Evolutionary conservation across 2,888 invertebrate genomes (phyloP).

Genomic region (Agonopterix alstromeriana): DNA sequence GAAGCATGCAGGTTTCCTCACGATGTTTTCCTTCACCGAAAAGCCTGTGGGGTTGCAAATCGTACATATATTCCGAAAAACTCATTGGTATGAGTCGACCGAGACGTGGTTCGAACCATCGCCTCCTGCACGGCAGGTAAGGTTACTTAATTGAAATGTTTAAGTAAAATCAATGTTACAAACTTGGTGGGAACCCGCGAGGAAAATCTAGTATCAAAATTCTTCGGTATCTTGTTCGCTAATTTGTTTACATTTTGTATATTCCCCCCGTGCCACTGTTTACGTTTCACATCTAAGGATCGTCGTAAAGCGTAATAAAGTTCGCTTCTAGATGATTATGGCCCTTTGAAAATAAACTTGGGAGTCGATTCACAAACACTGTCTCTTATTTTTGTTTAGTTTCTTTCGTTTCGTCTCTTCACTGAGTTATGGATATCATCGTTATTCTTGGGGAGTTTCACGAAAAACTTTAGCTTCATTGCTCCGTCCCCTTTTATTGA

Average conservation of each 20-base stretch:
- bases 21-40: no score
- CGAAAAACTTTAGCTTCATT: conserved; percentile 25
- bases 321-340: conserved; percentile 60
- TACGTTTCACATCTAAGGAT: conserved; percentile 49
- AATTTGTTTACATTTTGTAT: conserved; percentile 64
- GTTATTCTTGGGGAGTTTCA: conserved; percentile 45
- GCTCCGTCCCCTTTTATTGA: conserved; percentile 36
- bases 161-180: no score
- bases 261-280: conserved; percentile 44
- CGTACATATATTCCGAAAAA: no score
- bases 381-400: conserved; percentile 62
- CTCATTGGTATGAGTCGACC: no score
- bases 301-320: conserved; percentile 53
- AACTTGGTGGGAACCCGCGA: no score
- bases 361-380: conserved; percentile 48
- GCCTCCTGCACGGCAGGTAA: no score
- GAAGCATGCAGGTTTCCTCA: no score
- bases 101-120: no score
- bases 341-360: conserved; percentile 64
- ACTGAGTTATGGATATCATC: conserved; percentile 52
- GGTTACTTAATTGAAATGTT: no score
- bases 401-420: conserved; percentile 27
- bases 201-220: conserved; percentile 25
- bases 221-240: conserved; percentile 40
- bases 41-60: no score